Conservation (phyloP, 2,888 invertebrate genomes). For the Cotesia congregata region DNA sequence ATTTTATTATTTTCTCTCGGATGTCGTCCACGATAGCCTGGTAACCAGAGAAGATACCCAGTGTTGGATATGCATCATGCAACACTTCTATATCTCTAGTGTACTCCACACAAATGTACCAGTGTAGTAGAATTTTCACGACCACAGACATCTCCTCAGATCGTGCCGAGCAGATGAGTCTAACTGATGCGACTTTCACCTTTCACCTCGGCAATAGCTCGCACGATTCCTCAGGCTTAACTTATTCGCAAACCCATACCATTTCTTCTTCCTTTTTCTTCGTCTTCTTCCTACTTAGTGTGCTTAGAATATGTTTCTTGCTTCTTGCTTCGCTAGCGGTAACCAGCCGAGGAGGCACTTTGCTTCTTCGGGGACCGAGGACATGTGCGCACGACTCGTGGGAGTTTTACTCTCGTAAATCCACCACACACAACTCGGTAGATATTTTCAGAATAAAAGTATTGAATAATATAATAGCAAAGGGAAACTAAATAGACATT, state of each 20-base stretch:
- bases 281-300: neutral
- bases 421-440: constrained; percentile 5
- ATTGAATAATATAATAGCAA: constrained; percentile 19
- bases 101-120: neutral
- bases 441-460: neutral
- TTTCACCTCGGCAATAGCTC: constrained; percentile 66
- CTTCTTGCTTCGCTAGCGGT: neutral
- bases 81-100: neutral
- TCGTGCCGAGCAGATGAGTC: constrained; percentile 37
- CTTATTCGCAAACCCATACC: constrained; percentile 9
- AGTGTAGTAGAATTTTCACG: constrained; percentile 15
- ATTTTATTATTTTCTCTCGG: constrained; percentile 9
- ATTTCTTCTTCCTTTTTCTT: neutral
- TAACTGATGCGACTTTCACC: constrained; percentile 65
- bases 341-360: neutral
- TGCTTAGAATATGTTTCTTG: neutral
- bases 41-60: neutral
- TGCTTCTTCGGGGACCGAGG: neutral
- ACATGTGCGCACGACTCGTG: constrained; percentile 5
- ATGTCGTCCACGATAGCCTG: constrained; percentile 9
- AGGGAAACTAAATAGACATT: neutral
- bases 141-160: constrained; percentile 34
- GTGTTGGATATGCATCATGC: constrained; percentile 25
- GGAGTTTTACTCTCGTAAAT: constrained; percentile 22
- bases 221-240: constrained; percentile 44